phyloP scores from a whole-genome alignment of 2,113 vertebrate genomes.

The Mobula hypostoma region DNA sequence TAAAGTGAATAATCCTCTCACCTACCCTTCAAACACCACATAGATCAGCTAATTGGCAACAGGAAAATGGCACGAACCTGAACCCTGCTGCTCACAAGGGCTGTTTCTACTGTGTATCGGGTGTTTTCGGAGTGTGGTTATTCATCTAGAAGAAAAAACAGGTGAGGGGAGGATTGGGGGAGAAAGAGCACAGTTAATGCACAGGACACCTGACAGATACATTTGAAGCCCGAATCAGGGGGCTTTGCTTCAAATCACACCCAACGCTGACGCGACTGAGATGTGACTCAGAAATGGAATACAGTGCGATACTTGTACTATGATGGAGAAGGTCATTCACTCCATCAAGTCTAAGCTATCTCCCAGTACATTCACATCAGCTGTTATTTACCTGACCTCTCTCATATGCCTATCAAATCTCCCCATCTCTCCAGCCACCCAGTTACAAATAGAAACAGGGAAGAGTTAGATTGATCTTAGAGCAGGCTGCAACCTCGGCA shows the following conservation, averaged over 20 bases:
- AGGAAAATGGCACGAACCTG: conserved; percentile 19
- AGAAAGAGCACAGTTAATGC: neutral
- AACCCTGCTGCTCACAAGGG: neutral
- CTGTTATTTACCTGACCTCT: too few relatives aligned
- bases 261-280: too few relatives aligned
- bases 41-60: neutral
- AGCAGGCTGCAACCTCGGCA: too few relatives aligned
- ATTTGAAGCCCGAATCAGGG: neutral
- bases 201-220: neutral
- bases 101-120: conserved; percentile 32
- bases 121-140: conserved; percentile 23
- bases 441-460: too few relatives aligned
- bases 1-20: neutral
- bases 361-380: too few relatives aligned
- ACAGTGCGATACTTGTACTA: too few relatives aligned
- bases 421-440: too few relatives aligned
- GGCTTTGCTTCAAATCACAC: neutral
- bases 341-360: too few relatives aligned
- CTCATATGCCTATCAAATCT: too few relatives aligned
- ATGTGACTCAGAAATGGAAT: neutral
- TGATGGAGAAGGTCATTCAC: too few relatives aligned
- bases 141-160: conserved; percentile 31
- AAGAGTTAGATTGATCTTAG: too few relatives aligned
- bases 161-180: neutral
- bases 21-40: too few relatives aligned